These are phyloP conservation scores for Alauda arvensis DNA, from an alignment of 2,797 vertebrate genomes.

Conservation along the genomic window DNA sequence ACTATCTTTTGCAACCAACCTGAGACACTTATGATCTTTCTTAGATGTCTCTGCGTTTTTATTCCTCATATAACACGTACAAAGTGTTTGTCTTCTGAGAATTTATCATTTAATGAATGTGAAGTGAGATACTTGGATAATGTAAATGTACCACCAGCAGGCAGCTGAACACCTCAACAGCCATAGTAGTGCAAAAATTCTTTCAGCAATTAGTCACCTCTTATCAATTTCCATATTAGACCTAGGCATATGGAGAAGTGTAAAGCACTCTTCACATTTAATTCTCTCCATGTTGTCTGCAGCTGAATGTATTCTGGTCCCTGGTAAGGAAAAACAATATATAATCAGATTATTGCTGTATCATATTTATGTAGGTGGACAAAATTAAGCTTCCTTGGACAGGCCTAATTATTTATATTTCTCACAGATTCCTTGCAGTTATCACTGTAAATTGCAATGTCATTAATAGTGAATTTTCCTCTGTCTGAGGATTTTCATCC, in stretches of 20 bases:
- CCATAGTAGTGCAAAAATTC: not conserved
- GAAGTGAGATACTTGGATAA: not conserved
- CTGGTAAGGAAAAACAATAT: not conserved
- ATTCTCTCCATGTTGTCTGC: not conserved
- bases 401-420: not conserved
- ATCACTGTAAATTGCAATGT: not conserved
- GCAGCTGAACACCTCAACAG: not conserved
- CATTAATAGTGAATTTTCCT: not conserved
- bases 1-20: not conserved
- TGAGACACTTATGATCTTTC: not conserved
- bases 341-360: not conserved
- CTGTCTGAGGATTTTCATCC: not conserved
- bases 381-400: not conserved
- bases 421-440: not conserved
- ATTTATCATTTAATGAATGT: not conserved
- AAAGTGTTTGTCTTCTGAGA: not conserved
- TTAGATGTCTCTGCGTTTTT: not conserved
- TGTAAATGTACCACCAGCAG: not conserved
- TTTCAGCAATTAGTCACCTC: not conserved
- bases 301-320: not conserved
- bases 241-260: not conserved
- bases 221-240: not conserved
- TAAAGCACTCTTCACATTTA: not conserved
- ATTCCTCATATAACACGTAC: rapidly evolving
- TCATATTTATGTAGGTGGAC: not conserved